A percentile compares a stretch with the other conserved stretches of the same genome.
These are phyloP conservation scores for Heterocephalus glaber DNA, from an alignment of 2,113 vertebrate species.

Conservation along the genomic window DNA sequence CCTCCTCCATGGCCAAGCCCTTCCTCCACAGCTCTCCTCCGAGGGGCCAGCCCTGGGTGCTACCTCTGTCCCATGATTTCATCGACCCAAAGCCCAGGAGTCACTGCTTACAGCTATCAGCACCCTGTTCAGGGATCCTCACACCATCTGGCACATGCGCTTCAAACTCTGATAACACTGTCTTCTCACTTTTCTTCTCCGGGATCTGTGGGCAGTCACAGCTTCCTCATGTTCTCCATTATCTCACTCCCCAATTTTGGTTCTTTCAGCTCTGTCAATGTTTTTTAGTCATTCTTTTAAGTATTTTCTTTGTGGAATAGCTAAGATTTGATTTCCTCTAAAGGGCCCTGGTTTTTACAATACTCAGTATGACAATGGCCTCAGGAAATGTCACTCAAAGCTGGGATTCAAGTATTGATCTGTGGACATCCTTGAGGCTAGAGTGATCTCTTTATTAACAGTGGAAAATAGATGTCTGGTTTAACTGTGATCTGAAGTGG, in stretches of 20 bases:
- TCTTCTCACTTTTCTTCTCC: not conserved
- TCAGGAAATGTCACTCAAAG: not conserved
- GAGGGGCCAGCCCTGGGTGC: not conserved
- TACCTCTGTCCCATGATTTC: not conserved
- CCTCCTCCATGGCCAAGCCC: not conserved
- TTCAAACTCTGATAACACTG: not conserved
- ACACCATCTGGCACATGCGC: fast-evolving
- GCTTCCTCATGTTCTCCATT: not conserved
- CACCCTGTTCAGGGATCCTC: fast-evolving
- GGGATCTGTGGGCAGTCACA: not conserved
- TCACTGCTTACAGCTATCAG: too few species aligned
- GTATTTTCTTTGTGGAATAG: too few species aligned
- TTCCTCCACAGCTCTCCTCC: not conserved
- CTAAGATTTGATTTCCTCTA: not conserved
- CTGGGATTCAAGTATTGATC: not conserved
- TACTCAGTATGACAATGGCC: not conserved
- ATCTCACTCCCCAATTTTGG: not conserved
- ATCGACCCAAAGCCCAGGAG: fast-evolving
- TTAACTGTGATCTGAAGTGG: not conserved
- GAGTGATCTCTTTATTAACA: not conserved
- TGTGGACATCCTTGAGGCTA: not conserved
- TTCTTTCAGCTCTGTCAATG: not conserved
- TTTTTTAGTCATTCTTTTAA: not conserved
- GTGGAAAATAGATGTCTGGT: not conserved
- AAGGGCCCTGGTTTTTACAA: not conserved